Evolutionary conservation across 2,113 vertebrate species (phyloP).

Genomic region (Pagrus major): DNA sequence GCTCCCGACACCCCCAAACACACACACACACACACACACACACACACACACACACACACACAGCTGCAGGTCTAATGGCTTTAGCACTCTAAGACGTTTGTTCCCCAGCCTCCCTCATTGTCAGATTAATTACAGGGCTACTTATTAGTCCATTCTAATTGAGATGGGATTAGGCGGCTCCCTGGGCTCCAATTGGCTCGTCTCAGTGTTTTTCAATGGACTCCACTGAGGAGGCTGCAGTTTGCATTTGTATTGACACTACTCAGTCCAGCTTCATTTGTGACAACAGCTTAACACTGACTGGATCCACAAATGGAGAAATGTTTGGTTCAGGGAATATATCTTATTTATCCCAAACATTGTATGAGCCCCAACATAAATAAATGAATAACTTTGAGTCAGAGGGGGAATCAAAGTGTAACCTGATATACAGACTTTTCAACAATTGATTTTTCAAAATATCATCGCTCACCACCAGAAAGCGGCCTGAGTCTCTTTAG

Average conservation of each 20-base stretch:
- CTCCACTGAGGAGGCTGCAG: slow-evolving; percentile 21
- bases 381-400: slow-evolving; percentile 66
- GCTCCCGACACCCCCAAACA: background rate
- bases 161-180: slow-evolving; percentile 72
- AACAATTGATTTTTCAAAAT: slow-evolving; percentile 74
- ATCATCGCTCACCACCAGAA: slow-evolving; percentile 66
- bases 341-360: slow-evolving; percentile 62
- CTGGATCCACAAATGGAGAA: slow-evolving; percentile 22
- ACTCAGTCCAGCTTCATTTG: slow-evolving; percentile 24
- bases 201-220: slow-evolving; percentile 49
- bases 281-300: slow-evolving; percentile 6
- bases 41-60: slow-evolving; percentile 19
- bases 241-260: slow-evolving; percentile 61
- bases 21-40: slow-evolving; percentile 12
- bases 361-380: slow-evolving; percentile 51
- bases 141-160: slow-evolving; percentile 62
- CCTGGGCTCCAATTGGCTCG: slow-evolving; percentile 48
- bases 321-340: background rate
- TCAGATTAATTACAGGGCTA: slow-evolving; percentile 62
- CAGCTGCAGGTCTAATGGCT: slow-evolving; percentile 52
- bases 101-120: slow-evolving; percentile 59
- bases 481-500: slow-evolving; percentile 65
- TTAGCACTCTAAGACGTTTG: slow-evolving; percentile 63
- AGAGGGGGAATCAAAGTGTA: slow-evolving; percentile 54
- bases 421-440: slow-evolving; percentile 68